Evolutionary conservation across 2,888 invertebrate genomes (phyloP), one percentile per base, ranked within the genome.

Genomic region (Prenolepis imparis): DNA sequence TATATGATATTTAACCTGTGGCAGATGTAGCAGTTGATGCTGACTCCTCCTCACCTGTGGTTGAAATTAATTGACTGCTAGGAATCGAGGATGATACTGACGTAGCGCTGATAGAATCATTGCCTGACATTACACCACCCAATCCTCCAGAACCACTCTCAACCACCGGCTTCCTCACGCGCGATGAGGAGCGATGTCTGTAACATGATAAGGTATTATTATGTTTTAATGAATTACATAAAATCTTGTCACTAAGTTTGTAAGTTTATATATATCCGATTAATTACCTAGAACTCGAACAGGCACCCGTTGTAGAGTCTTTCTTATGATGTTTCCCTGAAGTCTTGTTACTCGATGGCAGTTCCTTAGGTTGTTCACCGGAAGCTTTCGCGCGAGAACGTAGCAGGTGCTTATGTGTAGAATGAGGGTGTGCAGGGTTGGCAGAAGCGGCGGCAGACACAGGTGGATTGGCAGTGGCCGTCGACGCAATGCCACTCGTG

Each of bases 301-400:
- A 96, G 93, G 96, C 96, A 95, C 97, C 96, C 96, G 97, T 97
- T 96, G 97, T 90, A 77, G 92, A 87, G 63, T 94, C 94, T 89
- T 94, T 94, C 73, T 94, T 94, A 88, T 94, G 93, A 89, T 94
- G 93, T 80, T 94, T 94, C 44, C 93, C 91, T 41, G 92, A 87
- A 75, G 91, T 82, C 83, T 93, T 93, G 95, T 86, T 88, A 84
- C 90, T 95, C 95, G 93, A 94, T 95, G 90, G 95, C 95, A 94
- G 83, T 86, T 94, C 94, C 87, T 94, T 94, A 74, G 91, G 84
- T 61, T 93, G 93, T 64, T 94, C 94, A 74, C 89, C 90, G 41
- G 92, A 87, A 63, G 94, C 89, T 88, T 94, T 94, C 44, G 93
- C 93, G 52, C 94, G 92, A 36, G 94, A 93, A 63, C 94, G 93